Conservation (phyloP, 2,888 invertebrate genomes). For the Timandra comae region DNA sequence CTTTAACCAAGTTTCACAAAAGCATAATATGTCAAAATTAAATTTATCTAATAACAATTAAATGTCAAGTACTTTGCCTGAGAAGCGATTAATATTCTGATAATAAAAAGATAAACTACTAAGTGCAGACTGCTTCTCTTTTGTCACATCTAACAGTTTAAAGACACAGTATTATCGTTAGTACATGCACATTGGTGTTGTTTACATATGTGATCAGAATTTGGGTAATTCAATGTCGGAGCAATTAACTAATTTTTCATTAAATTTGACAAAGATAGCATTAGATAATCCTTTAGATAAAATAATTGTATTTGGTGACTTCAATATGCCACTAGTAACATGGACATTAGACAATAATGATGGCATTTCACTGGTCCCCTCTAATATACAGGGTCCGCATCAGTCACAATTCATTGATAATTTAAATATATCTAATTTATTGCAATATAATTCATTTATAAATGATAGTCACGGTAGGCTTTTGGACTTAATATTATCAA, state of each 20-base stretch:
- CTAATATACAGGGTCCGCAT: neutral
- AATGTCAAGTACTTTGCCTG: too few species aligned
- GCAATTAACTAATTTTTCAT: slow-evolving; percentile 10
- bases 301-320: slow-evolving; percentile 3
- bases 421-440: neutral
- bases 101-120: too few species aligned
- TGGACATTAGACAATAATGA: slow-evolving; percentile 14
- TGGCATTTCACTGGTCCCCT: slow-evolving; percentile 11
- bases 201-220: neutral
- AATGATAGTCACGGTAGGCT: slow-evolving; percentile 15
- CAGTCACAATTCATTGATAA: neutral
- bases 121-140: too few species aligned
- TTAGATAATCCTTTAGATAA: slow-evolving; percentile 1
- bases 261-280: slow-evolving; percentile 5
- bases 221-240: slow-evolving; percentile 4
- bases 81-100: too few species aligned
- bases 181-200: neutral
- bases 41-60: too few species aligned
- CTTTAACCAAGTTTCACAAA: too few species aligned
- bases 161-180: too few species aligned
- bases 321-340: slow-evolving; percentile 2
- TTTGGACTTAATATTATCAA: neutral
- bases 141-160: too few species aligned
- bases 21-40: too few species aligned
- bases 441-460: slow-evolving; percentile 4